Evolutionary conservation across 2,888 invertebrate genomes (phyloP), one percentile per base, ranked within the genome.

Genomic region (Lepidocyrtoides sp.): DNA sequence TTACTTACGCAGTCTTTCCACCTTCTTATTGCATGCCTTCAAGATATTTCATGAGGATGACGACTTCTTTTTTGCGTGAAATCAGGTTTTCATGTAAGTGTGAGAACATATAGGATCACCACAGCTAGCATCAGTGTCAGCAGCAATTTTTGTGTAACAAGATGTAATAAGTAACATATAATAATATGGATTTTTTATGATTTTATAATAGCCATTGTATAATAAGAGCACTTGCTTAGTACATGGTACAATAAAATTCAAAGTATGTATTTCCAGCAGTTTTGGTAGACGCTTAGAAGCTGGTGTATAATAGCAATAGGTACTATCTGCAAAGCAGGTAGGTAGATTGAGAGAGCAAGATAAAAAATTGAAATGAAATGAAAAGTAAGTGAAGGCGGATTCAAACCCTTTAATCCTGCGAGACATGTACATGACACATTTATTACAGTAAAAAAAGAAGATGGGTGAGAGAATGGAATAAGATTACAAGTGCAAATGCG

Each of bases 381-480:
- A 82, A 41, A 63, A 23, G 82, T 44, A 75, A 20, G 82, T 75
- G 54, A 69, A 69, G 81, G 79, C 32, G 81, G 81, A 44, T 54
- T 81, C 81, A 82, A 26, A 51, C 89, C 72, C 36, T 83, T 72
- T 89, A 89, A 89, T 89, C 89, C 89, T 57, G 20, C 17, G 44
- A 32, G 83, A 89, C 89, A 83, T 48, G 51, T 17, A 75, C 83
- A 89, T 83, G 82, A 83, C 89, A 88, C 69, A 89, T 82, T 89
- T 66, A 66, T 48, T 66, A 29, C 48, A 83, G n/a, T 29, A 14
- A 57, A 81, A 81, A 54, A 81, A 48, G 48, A 23, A 54, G 82
- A 60, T 44, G 82, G 44, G 12, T 23, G 41, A 41, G 63, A 44
- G 20, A 41, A 26, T 10, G 36, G 29, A 36, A 41, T 20, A 72